A percentile compares a stretch with the other conserved stretches of the same genome.
phyloP scores from a whole-genome alignment of 2,113 vertebrate genomes.

The Hypomesus transpacificus region DNA sequence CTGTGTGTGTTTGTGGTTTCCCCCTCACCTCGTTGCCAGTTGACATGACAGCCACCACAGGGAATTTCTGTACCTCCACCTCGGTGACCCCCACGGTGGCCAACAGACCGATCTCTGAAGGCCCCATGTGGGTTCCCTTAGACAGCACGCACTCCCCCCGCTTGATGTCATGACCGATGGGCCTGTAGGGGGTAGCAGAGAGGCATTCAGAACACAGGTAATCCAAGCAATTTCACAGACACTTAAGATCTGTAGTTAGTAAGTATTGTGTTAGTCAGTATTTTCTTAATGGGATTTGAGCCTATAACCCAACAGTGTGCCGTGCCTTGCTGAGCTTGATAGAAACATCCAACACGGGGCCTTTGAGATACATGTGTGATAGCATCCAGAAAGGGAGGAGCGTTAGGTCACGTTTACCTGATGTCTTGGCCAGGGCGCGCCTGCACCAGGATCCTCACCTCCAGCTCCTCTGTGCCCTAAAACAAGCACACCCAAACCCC shows the following conservation, averaged over 20 bases:
- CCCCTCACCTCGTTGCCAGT: slow-evolving; percentile 91
- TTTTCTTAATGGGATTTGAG: too few relatives aligned
- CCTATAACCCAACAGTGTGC: too few relatives aligned
- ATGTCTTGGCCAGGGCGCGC: slow-evolving; percentile 97
- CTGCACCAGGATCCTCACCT: slow-evolving; percentile 96
- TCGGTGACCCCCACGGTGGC: slow-evolving; percentile 98
- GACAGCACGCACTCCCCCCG: slow-evolving; percentile 96
- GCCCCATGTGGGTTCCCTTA: slow-evolving; percentile 98
- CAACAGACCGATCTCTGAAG: slow-evolving; percentile 94
- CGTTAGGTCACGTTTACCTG: slow-evolving; percentile 67
- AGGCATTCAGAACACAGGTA: neutral
- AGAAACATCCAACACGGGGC: too few relatives aligned
- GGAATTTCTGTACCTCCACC: slow-evolving; percentile 99
- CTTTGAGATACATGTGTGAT: neutral
- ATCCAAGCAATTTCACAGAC: neutral
- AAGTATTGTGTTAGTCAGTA: neutral
- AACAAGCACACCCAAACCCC: slow-evolving; percentile 36
- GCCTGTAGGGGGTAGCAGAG: slow-evolving; percentile 69
- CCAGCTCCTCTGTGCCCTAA: slow-evolving; percentile 96
- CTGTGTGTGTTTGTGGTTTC: neutral
- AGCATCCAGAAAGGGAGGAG: neutral
- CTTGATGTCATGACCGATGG: slow-evolving; percentile 97
- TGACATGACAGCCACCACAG: slow-evolving; percentile 98
- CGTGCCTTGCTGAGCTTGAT: too few relatives aligned
- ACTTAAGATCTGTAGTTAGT: neutral